These are phyloP conservation scores for Nanorana parkeri DNA, from an alignment of 2,113 vertebrate genomes.

Conservation along the genomic window DNA sequence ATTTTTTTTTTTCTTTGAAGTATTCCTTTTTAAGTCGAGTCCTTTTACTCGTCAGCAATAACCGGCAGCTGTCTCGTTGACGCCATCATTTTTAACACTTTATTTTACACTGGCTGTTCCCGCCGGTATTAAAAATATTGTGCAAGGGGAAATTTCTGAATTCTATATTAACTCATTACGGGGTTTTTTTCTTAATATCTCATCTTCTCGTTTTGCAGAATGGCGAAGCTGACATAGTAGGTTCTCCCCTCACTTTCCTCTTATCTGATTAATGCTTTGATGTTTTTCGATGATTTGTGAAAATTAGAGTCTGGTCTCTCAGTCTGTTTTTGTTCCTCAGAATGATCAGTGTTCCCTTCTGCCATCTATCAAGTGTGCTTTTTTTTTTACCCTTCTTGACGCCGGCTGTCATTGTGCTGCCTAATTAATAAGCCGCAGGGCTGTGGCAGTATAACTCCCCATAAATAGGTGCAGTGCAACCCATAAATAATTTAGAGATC, in stretches of 20 bases:
- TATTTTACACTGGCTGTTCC: neutral
- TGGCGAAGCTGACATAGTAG: neutral
- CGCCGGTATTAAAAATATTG: neutral
- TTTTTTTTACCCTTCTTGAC: neutral
- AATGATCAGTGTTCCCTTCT: neutral
- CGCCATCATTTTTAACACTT: neutral
- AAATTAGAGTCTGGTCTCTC: slow-evolving; percentile 6
- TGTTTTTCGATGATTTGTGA: slow-evolving; percentile 16
- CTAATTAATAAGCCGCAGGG: slow-evolving; percentile 37
- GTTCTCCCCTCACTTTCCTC: neutral
- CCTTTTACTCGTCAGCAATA: neutral
- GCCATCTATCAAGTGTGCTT: slow-evolving; percentile 10
- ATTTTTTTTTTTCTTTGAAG: no score
- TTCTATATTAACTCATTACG: no score
- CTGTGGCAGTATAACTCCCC: neutral
- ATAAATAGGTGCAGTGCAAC: slow-evolving; percentile 10
- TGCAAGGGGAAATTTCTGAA: neutral
- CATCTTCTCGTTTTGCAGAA: no score
- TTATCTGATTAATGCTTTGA: slow-evolving; percentile 42
- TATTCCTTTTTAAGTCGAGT: no score
- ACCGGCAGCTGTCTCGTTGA: neutral
- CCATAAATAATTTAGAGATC: slow-evolving; percentile 27
- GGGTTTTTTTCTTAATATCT: neutral
- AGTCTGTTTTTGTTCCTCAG: slow-evolving; percentile 4
- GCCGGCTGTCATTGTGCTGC: slow-evolving; percentile 31